phyloP scores from a whole-genome alignment of 1,140 invertebrate species.

The Drosophila eugracilis region DNA sequence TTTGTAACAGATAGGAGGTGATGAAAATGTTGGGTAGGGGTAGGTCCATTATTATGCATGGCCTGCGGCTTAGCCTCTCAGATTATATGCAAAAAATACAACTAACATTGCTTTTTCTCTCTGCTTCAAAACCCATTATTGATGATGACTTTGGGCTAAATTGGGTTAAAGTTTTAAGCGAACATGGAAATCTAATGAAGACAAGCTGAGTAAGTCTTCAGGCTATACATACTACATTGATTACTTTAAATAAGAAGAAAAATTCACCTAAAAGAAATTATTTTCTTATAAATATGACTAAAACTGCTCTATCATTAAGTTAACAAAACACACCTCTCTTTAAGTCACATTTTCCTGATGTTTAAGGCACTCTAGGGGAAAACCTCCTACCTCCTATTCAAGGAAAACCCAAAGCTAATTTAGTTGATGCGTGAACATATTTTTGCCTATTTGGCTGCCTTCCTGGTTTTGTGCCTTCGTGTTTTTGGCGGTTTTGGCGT shows the following conservation, averaged over 20 bases:
- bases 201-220: too few species aligned
- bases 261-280: too few species aligned
- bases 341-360: background rate
- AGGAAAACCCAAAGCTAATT: slow-evolving; percentile 56
- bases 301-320: too few species aligned
- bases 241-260: too few species aligned
- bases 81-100: slow-evolving; percentile 18
- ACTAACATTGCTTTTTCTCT: slow-evolving; percentile 3
- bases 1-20: slow-evolving; percentile 37
- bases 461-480: slow-evolving; percentile 33
- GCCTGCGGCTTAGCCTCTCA: slow-evolving; percentile 11
- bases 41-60: slow-evolving; percentile 21
- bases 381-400: background rate
- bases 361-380: too few species aligned
- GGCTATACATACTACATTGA: background rate
- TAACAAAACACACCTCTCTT: background rate
- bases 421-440: slow-evolving; percentile 75
- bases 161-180: slow-evolving; percentile 34
- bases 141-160: slow-evolving; percentile 9
- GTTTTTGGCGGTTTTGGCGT: slow-evolving; percentile 66
- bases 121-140: background rate
- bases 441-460: slow-evolving; percentile 58
- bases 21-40: background rate
- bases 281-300: too few species aligned
- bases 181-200: too few species aligned